Conservation (phyloP, 2,888 invertebrate species). For the Aleiodes alternator region DNA sequence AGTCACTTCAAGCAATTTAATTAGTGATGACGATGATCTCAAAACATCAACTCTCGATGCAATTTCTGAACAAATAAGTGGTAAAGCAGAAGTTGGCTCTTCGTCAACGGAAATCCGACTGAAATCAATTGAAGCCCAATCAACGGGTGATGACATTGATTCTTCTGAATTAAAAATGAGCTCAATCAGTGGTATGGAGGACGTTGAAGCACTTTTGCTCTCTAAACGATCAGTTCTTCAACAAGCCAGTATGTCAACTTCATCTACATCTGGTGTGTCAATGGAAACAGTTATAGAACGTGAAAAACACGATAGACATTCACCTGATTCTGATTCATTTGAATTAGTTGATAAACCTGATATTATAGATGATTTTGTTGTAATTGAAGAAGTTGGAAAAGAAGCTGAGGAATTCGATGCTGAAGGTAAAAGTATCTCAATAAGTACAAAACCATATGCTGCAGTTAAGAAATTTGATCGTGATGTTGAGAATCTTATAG, state of each 20-base stretch:
- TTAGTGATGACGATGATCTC: slow-evolving; percentile 74
- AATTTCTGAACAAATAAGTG: slow-evolving; percentile 67
- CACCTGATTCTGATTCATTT: slow-evolving; percentile 89
- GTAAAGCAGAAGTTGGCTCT: slow-evolving; percentile 63
- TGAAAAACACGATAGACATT: slow-evolving; percentile 75
- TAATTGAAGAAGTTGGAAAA: slow-evolving; percentile 91
- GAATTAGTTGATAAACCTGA: slow-evolving; percentile 92
- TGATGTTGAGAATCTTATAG: slow-evolving; percentile 77
- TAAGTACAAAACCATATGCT: slow-evolving; percentile 76
- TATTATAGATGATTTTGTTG: slow-evolving; percentile 91
- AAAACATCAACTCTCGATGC: slow-evolving; percentile 71
- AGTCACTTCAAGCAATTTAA: slow-evolving; percentile 80
- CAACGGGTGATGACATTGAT: slow-evolving; percentile 56
- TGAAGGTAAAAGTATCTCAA: slow-evolving; percentile 88
- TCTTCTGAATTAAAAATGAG: slow-evolving; percentile 44
- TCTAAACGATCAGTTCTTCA: slow-evolving; percentile 63
- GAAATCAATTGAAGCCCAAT: slow-evolving; percentile 59
- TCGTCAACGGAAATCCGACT: slow-evolving; percentile 55
- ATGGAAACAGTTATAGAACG: slow-evolving; percentile 71
- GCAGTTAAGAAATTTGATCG: slow-evolving; percentile 78
- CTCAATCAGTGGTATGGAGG: slow-evolving; percentile 31
- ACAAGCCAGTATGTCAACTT: slow-evolving; percentile 71
- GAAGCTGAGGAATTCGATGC: slow-evolving; percentile 89
- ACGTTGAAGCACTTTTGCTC: slow-evolving; percentile 45
- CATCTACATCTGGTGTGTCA: slow-evolving; percentile 70